Evolutionary conservation across 2,113 vertebrate genomes (phyloP).

Genomic region (Pavo muticus): DNA sequence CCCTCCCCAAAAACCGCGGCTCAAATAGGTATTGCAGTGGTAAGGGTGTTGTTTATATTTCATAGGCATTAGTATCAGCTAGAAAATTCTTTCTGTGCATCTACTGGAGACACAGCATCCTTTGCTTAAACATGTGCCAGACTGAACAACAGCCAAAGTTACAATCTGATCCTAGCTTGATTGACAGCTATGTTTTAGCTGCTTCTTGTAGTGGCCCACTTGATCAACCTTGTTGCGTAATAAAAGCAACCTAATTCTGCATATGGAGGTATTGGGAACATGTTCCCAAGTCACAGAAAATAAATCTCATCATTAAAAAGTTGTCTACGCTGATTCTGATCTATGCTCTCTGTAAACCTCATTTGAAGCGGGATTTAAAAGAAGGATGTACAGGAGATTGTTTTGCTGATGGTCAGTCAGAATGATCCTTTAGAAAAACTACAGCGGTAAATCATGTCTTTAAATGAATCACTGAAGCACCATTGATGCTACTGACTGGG

Average conservation of each 20-base stretch:
- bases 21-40: neutral
- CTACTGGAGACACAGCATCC: neutral
- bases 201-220: neutral
- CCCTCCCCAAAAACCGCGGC: neutral
- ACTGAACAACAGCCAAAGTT: neutral
- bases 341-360: neutral
- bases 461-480: neutral
- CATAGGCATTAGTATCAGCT: neutral
- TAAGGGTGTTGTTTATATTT: neutral
- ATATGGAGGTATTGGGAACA: neutral
- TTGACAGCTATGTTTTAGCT: neutral
- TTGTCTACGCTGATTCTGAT: neutral
- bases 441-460: neutral
- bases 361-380: neutral
- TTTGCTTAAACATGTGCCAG: neutral
- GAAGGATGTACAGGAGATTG: neutral
- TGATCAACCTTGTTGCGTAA: neutral
- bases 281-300: neutral
- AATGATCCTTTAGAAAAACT: neutral
- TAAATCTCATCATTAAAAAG: neutral
- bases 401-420: neutral
- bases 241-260: neutral
- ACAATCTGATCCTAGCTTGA: neutral
- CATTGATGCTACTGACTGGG: neutral
- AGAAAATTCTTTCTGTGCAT: rapidly evolving